Percentiles rank a stretch among this genome's conserved stretches.
These are phyloP conservation scores for Glyphotaelius pellucidus DNA, from an alignment of 2,888 invertebrate species.

Conservation along the genomic window DNA sequence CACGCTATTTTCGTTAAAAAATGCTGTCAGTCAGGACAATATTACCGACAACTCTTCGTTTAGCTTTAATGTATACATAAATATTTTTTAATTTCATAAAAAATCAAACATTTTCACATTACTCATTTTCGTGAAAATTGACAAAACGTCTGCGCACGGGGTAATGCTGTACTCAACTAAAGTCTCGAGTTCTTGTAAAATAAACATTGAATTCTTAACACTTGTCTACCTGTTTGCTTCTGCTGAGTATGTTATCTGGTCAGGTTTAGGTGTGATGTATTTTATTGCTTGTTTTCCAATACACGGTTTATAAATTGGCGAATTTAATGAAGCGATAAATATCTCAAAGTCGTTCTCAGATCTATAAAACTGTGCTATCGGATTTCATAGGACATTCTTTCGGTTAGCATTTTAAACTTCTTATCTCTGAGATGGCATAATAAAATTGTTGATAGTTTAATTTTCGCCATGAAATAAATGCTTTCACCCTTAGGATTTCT, in stretches of 20 bases:
- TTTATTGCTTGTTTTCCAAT: constrained; percentile 35
- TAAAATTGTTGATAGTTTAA: not conserved
- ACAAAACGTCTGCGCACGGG: not conserved
- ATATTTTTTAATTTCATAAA: not conserved
- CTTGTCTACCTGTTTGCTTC: not conserved
- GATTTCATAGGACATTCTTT: not conserved
- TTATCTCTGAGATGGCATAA: not conserved
- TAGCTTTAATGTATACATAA: too few species aligned
- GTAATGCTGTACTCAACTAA: not conserved
- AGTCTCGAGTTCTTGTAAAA: not conserved
- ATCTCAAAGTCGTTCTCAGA: constrained; percentile 10
- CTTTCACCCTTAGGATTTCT: not conserved
- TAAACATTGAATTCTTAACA: not conserved
- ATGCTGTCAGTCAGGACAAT: not conserved
- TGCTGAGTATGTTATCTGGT: not conserved
- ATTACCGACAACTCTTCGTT: not conserved
- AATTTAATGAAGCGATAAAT: constrained; percentile 34
- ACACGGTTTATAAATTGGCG: constrained; percentile 30
- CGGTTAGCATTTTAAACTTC: not conserved
- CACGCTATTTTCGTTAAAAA: not conserved
- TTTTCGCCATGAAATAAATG: not conserved
- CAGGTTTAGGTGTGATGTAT: constrained; percentile 26
- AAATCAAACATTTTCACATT: not conserved
- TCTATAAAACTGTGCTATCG: not conserved
- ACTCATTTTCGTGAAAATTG: not conserved